Evolutionary conservation across 2,113 vertebrate genomes (phyloP).

Genomic region (Pleuronectes platessa): DNA sequence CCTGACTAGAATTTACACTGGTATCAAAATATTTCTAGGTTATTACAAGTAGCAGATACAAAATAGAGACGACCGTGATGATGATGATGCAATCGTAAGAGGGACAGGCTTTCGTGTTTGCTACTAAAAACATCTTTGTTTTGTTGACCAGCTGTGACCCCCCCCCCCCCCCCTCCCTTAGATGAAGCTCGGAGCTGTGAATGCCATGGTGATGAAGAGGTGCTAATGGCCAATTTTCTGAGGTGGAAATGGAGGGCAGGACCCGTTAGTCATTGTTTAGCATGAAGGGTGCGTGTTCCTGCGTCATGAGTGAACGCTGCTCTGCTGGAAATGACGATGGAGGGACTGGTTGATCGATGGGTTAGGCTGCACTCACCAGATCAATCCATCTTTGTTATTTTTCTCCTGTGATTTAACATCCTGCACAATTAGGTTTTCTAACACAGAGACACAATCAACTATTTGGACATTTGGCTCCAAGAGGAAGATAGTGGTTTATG

Average conservation of each 20-base stretch:
- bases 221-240: conserved; percentile 46
- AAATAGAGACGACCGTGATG: background rate
- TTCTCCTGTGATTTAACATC: background rate
- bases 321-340: conserved; percentile 1
- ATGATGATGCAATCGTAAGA: conserved; percentile 14
- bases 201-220: conserved; percentile 54
- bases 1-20: background rate
- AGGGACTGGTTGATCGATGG: background rate
- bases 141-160: conserved; percentile 42
- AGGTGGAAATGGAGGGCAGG: conserved; percentile 23
- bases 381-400: no score
- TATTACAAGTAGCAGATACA: no score
- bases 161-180: conserved; percentile 29
- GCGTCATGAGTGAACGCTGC: conserved; percentile 2
- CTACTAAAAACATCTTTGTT: conserved; percentile 42
- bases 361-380: no score
- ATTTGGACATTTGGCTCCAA: no score
- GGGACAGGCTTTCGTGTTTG: conserved; percentile 5
- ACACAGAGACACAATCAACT: no score
- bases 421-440: no score
- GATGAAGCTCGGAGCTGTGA: conserved; percentile 35
- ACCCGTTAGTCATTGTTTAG: conserved; percentile 45
- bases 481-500: no score
- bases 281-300: conserved; percentile 10
- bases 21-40: no score